Percentiles rank a stretch among this genome's conserved stretches.
Evolutionary conservation across 2,888 invertebrate species (phyloP).

Genomic region (Nowickia ferox): DNA sequence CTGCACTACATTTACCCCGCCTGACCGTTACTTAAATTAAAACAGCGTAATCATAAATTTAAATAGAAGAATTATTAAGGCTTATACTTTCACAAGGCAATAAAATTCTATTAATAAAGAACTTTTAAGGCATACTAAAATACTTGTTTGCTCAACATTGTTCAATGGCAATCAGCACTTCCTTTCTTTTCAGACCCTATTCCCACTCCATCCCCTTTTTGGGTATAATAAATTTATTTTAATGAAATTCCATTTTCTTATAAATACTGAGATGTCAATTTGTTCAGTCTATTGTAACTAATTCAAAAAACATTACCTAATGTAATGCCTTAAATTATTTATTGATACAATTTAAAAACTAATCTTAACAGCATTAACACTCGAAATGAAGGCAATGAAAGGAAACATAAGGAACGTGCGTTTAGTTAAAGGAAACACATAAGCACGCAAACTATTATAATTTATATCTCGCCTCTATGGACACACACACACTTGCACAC

Average conservation of each 20-base stretch:
- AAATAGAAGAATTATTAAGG: too few relatives aligned
- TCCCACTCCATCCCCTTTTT: background rate
- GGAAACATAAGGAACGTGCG: slow-evolving; percentile 9
- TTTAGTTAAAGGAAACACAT: background rate
- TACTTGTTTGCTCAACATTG: background rate
- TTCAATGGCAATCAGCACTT: background rate
- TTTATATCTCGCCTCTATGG: background rate
- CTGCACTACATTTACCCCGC: too few relatives aligned
- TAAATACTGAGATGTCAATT: slow-evolving; percentile 42
- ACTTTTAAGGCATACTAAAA: too few relatives aligned
- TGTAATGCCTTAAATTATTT: slow-evolving; percentile 65
- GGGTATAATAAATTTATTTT: slow-evolving; percentile 8
- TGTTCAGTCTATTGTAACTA: slow-evolving; percentile 47
- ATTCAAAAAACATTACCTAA: slow-evolving; percentile 52
- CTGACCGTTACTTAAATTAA: too few relatives aligned
- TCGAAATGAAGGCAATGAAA: slow-evolving; percentile 47
- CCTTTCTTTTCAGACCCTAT: background rate
- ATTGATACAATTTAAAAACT: slow-evolving; percentile 69
- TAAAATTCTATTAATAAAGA: too few relatives aligned
- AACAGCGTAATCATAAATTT: too few relatives aligned
- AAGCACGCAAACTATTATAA: slow-evolving; percentile 4
- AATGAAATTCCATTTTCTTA: slow-evolving; percentile 19
- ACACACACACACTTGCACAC: background rate
- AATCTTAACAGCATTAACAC: slow-evolving; percentile 68
- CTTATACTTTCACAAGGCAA: too few relatives aligned